Evolutionary conservation across 2,797 vertebrate genomes (phyloP), one percentile per base, ranked within the genome.

Genomic region (Momotus momota): DNA sequence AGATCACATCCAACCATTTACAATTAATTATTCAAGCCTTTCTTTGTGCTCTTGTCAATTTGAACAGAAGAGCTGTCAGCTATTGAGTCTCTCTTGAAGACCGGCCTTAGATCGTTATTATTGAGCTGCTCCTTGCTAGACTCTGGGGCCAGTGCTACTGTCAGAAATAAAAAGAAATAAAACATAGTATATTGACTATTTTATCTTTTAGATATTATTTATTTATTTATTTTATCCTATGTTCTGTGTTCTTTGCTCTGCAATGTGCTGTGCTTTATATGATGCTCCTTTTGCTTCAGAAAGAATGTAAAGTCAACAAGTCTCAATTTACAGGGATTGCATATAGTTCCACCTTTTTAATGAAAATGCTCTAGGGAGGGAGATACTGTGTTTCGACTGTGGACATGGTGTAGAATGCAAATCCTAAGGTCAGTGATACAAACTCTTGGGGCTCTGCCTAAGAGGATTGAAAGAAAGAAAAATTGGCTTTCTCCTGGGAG

Each of bases 101-200:
- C 92, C 90, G 89, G 80, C 93, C 95, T 94, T 40, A 72, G 94
- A 98, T 98, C 89, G 17, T 97, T 98, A 97, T 97, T 98, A 98
- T 98, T 98, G 98, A 98, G 88, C 83, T 72, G 62, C 58, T 73
- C 65, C 94, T 94, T 83, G 88, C 73, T 69, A 87, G 69, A 49
- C 86, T 97, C 95, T 49, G 1, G 49, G 74, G 84, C 80, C 87
- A 81, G 23, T 64, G 83, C 49, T 95, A 43, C 81, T 92, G 88
- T 92, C 94, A 93, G 71, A 88, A 87, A 88, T 66, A 88, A 57
- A 96, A 94, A 88, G 72, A 81, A 94, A 88, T 46, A 58, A 95
- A 93, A 84, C 64, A 77, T 0, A 0, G n/a, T 20, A 22, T 95
- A 97, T 96, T 95, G 97, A 94, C 83, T 88, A 97, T 90, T 62